Evolutionary conservation across 2,797 vertebrate species (phyloP).

Genomic region (Micromesistius poutassou): DNA sequence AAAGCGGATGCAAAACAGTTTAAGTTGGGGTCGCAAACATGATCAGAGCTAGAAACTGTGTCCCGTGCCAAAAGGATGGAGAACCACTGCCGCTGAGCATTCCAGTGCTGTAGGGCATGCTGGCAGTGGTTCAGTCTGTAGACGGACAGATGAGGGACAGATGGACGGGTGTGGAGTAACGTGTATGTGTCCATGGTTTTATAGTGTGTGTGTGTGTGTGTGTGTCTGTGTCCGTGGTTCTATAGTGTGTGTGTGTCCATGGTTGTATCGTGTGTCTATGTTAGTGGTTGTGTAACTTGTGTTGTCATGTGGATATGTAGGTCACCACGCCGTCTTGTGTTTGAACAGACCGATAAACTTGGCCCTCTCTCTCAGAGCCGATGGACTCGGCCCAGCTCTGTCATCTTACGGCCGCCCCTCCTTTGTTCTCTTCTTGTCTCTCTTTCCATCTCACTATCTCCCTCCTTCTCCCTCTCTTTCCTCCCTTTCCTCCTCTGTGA

Average conservation of each 20-base stretch:
- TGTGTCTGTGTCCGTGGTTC: not conserved
- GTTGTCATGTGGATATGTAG: conserved; percentile 47
- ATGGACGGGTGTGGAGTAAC: too few species aligned
- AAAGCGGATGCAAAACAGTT: too few species aligned
- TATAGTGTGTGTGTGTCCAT: not conserved
- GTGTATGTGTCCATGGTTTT: too few species aligned
- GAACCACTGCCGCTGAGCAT: too few species aligned
- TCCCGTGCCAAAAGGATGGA: too few species aligned
- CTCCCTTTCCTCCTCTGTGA: not conserved
- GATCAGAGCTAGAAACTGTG: too few species aligned
- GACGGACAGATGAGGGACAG: too few species aligned
- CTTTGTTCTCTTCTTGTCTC: conserved; percentile 5
- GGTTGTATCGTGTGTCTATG: conserved; percentile 7
- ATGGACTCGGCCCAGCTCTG: conserved; percentile 9
- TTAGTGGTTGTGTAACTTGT: conserved; percentile 10
- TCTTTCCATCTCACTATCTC: not conserved
- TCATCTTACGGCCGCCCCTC: not conserved
- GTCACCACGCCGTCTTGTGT: conserved; percentile 48
- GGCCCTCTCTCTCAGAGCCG: conserved; percentile 44
- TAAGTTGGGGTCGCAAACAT: too few species aligned
- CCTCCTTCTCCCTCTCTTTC: not conserved
- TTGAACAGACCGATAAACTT: conserved; percentile 50
- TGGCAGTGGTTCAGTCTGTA: not conserved
- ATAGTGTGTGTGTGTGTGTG: too few species aligned
- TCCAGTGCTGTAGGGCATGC: not conserved